Conservation (phyloP, 2,797 vertebrate genomes). For the Poeciliopsis paucimaculata region DNA sequence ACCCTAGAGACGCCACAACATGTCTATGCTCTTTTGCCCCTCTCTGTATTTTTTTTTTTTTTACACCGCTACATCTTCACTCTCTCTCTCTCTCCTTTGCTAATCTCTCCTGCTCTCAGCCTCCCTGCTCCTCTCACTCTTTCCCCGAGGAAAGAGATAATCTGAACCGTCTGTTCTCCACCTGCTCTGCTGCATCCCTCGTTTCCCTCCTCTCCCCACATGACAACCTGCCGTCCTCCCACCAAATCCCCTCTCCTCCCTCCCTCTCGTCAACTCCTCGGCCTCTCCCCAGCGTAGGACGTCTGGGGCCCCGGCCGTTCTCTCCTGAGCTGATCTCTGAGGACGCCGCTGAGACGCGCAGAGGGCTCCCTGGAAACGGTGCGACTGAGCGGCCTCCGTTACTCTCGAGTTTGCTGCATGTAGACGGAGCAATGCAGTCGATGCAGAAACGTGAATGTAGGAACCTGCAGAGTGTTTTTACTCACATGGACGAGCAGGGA, state of each 20-base stretch:
- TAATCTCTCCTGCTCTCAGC: slow-evolving; percentile 54
- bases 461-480: slow-evolving; percentile 59
- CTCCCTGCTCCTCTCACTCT: slow-evolving; percentile 44
- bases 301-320: slow-evolving; percentile 56
- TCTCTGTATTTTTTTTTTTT: slow-evolving; percentile 36
- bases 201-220: slow-evolving; percentile 53
- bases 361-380: slow-evolving; percentile 55
- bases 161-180: slow-evolving; percentile 80
- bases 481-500: slow-evolving; percentile 91
- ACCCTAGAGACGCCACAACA: slow-evolving; percentile 71
- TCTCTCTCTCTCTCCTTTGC: slow-evolving; percentile 43
- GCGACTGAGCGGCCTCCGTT: slow-evolving; percentile 36
- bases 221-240: slow-evolving; percentile 40
- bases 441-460: slow-evolving; percentile 1
- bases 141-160: slow-evolving; percentile 77
- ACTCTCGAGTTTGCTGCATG: slow-evolving; percentile 44
- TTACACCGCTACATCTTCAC: slow-evolving; percentile 45
- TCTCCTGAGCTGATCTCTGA: slow-evolving; percentile 57
- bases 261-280: slow-evolving; percentile 19
- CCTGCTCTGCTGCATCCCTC: slow-evolving; percentile 69
- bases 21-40: slow-evolving; percentile 70
- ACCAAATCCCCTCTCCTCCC: slow-evolving; percentile 25
- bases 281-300: slow-evolving; percentile 47
- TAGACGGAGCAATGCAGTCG: slow-evolving; percentile 17
- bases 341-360: slow-evolving; percentile 51